phyloP scores from a whole-genome alignment of 2,797 vertebrate species.

The Bradypodion ventrale region DNA sequence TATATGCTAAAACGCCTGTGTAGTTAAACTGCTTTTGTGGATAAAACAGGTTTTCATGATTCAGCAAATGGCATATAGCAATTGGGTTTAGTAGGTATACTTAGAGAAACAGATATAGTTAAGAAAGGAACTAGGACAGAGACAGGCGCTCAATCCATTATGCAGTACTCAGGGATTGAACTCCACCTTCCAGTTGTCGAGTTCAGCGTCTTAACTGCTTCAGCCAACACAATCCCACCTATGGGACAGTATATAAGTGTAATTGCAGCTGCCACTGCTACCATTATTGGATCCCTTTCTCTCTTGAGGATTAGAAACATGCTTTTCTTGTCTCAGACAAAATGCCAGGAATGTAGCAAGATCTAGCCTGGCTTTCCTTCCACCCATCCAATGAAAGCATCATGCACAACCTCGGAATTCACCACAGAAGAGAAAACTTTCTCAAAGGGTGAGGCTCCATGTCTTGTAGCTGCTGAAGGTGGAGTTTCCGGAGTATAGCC shows the following conservation, averaged over 20 bases:
- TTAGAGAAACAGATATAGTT: neutral
- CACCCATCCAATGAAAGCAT: too few relatives aligned
- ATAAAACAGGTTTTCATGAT: neutral
- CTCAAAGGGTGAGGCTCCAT: neutral
- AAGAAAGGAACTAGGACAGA: too few relatives aligned
- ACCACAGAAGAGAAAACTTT: neutral
- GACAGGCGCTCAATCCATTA: too few relatives aligned
- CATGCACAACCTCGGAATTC: neutral
- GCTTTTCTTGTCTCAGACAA: neutral
- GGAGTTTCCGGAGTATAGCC: constrained; percentile 2
- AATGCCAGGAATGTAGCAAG: neutral
- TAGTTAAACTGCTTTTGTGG: neutral
- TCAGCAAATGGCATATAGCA: neutral
- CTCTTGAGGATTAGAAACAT: neutral
- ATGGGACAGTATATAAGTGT: too few relatives aligned
- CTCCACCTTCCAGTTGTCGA: too few relatives aligned
- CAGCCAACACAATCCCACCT: too few relatives aligned
- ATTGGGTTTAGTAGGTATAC: neutral
- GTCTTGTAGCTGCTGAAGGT: neutral
- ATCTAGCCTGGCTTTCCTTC: neutral
- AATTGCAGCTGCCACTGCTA: too few relatives aligned
- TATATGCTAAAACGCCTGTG: neutral
- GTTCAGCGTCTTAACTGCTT: too few relatives aligned
- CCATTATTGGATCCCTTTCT: neutral
- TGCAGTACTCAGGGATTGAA: too few relatives aligned